These are phyloP conservation scores for Drosophila leontia DNA, from an alignment of 1,140 invertebrate genomes.

Conservation along the genomic window DNA sequence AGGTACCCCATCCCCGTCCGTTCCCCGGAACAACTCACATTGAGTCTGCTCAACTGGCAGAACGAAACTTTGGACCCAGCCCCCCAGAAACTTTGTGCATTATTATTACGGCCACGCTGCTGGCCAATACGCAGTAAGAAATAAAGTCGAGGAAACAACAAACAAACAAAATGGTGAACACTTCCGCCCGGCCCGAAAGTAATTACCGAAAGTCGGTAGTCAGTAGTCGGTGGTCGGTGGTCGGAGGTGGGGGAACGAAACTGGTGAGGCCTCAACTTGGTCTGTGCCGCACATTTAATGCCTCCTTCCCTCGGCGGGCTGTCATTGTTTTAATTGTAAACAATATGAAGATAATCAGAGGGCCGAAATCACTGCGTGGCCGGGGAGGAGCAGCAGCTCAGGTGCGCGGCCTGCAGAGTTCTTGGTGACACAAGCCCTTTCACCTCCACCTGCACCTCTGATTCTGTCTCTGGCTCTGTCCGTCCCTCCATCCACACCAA, in stretches of 20 bases:
- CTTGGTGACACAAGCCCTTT: conserved; percentile 58
- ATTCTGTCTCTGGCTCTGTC: background rate
- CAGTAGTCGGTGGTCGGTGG: background rate
- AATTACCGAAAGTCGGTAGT: conserved; percentile 50
- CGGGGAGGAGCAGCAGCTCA: conserved; percentile 27
- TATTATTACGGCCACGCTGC: conserved; percentile 46
- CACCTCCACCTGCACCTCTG: conserved; percentile 5
- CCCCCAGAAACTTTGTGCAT: conserved; percentile 50
- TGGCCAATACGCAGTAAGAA: conserved; percentile 71
- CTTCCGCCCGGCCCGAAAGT: conserved; percentile 48
- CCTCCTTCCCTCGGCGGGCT: conserved; percentile 17
- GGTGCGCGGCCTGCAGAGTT: conserved; percentile 39
- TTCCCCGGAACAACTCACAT: conserved; percentile 24
- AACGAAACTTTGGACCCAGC: conserved; percentile 62
- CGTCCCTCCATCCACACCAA: conserved; percentile 1
- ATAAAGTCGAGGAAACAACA: conserved; percentile 30
- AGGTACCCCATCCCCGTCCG: conserved; percentile 4
- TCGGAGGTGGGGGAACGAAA: background rate
- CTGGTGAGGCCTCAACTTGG: conserved; percentile 40
- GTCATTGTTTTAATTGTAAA: conserved; percentile 71
- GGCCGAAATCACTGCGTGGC: conserved; percentile 42
- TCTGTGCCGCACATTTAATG: conserved; percentile 70
- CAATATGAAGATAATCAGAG: conserved; percentile 74
- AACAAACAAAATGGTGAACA: conserved; percentile 66
- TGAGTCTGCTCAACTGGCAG: conserved; percentile 64